A percentile compares a stretch with the other conserved stretches of the same genome.
Evolutionary conservation across 2,888 invertebrate genomes (phyloP).

Genomic region (Abscondita cerata): DNA sequence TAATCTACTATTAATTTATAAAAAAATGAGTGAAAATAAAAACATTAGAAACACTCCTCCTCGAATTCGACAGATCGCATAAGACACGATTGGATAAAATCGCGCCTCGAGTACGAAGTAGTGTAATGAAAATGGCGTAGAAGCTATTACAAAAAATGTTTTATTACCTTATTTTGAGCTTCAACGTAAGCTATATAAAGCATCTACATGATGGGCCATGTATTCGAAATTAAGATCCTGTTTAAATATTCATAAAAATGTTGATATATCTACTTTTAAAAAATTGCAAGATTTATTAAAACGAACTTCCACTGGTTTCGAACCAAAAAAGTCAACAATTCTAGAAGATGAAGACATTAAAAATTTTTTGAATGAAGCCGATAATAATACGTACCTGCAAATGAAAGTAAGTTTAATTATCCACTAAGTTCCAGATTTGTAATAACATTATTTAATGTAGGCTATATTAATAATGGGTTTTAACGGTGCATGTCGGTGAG

Average conservation of each 20-base stretch:
- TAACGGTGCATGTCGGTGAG: conserved; percentile 35
- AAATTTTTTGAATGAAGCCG: not conserved
- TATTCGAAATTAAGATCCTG: too few species aligned
- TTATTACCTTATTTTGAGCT: not conserved
- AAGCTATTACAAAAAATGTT: not conserved
- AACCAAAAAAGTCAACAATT: not conserved
- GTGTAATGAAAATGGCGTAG: not conserved
- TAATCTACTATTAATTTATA: too few species aligned
- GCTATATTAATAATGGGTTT: conserved; percentile 32
- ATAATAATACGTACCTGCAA: not conserved
- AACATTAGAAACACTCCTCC: too few species aligned
- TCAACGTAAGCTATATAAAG: not conserved
- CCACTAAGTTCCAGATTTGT: too few species aligned
- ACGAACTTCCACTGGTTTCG: not conserved
- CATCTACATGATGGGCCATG: not conserved
- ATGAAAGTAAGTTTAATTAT: not conserved
- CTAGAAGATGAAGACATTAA: not conserved
- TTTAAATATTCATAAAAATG: too few species aligned
- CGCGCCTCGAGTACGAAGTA: too few species aligned
- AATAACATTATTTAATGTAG: conserved; percentile 10
- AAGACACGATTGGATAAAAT: too few species aligned
- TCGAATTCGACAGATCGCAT: too few species aligned
- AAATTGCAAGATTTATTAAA: not conserved
- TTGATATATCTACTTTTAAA: not conserved
- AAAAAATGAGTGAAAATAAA: too few species aligned